These are phyloP conservation scores for Acarapis woodi DNA, from an alignment of 1,140 invertebrate genomes.

Conservation along the genomic window DNA sequence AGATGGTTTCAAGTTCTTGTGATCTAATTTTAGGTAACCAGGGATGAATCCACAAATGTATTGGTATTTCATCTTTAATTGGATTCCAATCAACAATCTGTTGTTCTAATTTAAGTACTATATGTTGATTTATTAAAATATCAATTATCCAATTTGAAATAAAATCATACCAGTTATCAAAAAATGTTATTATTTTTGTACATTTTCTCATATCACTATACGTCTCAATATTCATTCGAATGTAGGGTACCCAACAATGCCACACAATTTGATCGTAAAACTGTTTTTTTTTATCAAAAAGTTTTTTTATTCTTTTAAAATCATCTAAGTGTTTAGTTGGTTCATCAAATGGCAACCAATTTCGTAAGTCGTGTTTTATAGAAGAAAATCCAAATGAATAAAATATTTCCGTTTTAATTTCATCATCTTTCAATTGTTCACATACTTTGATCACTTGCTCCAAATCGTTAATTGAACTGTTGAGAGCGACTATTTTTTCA, in stretches of 20 bases:
- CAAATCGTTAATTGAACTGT: too few species aligned
- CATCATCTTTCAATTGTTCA: too few species aligned
- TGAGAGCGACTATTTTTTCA: too few species aligned
- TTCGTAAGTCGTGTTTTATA: slow-evolving; percentile 30
- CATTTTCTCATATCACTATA: slow-evolving; percentile 20
- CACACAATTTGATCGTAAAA: slow-evolving; percentile 31
- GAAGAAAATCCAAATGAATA: slow-evolving; percentile 19
- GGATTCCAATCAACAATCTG: slow-evolving; percentile 83
- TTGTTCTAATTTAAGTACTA: slow-evolving; percentile 40
- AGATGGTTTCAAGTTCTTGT: slow-evolving; percentile 42
- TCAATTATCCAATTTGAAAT: slow-evolving; percentile 53
- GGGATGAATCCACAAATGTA: slow-evolving; percentile 86
- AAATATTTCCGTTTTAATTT: background rate
- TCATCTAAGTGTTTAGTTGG: slow-evolving; percentile 27
- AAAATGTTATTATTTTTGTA: slow-evolving; percentile 38
- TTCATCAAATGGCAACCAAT: slow-evolving; percentile 40
- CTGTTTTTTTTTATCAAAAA: slow-evolving; percentile 22
- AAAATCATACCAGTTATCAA: slow-evolving; percentile 48
- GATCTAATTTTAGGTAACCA: slow-evolving; percentile 53
- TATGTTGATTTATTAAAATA: slow-evolving; percentile 45
- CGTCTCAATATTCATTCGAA: slow-evolving; percentile 20
- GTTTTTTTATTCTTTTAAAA: slow-evolving; percentile 37
- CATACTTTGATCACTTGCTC: too few species aligned
- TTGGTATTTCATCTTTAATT: slow-evolving; percentile 60
- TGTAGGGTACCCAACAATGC: slow-evolving; percentile 58